Evolutionary conservation across 1,140 invertebrate genomes (phyloP).

Genomic region (Tetramorium alpestre): DNA sequence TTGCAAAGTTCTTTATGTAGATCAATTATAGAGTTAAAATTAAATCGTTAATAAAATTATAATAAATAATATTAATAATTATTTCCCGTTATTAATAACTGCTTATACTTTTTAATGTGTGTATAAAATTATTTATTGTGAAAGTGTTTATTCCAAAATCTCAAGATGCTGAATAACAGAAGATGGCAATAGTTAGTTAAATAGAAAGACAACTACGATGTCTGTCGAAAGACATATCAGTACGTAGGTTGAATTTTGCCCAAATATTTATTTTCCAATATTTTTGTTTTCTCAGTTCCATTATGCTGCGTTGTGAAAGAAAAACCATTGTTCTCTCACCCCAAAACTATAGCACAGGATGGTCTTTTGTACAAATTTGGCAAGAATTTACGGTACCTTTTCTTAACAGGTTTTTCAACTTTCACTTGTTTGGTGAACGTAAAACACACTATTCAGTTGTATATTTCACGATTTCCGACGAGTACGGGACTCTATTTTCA

Average conservation of each 20-base stretch:
- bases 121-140: neutral
- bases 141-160: neutral
- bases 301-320: neutral
- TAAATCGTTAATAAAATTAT: neutral
- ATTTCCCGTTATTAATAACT: neutral
- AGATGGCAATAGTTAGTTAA: neutral
- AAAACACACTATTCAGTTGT: neutral
- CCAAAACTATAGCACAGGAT: too few relatives aligned
- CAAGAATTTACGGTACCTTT: neutral
- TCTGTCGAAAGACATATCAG: neutral
- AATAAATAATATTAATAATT: neutral
- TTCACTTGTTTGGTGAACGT: too few relatives aligned
- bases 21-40: neutral
- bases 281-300: neutral
- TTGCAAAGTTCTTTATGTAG: neutral
- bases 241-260: neutral
- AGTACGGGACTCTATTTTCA: neutral
- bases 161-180: neutral
- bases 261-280: neutral
- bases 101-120: neutral
- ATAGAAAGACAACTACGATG: neutral
- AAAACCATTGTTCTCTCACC: neutral
- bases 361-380: neutral
- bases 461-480: neutral
- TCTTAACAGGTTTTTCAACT: neutral